Conservation (phyloP, 2,888 invertebrate species). For the Lamellibrachia satsuma region DNA sequence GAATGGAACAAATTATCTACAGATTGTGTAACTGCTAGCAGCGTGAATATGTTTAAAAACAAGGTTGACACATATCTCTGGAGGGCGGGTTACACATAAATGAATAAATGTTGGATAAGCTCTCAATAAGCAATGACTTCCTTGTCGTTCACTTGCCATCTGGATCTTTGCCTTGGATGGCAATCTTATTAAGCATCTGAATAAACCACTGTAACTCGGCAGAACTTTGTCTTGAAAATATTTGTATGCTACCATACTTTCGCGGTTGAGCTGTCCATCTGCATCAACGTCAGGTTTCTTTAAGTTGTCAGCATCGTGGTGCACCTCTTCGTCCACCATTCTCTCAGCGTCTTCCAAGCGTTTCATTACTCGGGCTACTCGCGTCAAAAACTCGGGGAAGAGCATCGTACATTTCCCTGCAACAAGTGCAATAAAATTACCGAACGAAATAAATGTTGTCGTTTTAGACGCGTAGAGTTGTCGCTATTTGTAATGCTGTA, state of each 20-base stretch:
- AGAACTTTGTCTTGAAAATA: neutral
- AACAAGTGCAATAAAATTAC: constrained; percentile 18
- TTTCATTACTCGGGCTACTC: constrained; percentile 98
- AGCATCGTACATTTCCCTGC: constrained; percentile 85
- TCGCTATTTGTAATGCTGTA: too few relatives aligned
- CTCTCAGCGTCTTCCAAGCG: constrained; percentile 96
- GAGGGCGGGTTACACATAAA: too few relatives aligned
- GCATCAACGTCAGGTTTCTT: constrained; percentile 98
- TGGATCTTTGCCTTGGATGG: too few relatives aligned
- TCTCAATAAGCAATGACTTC: too few relatives aligned
- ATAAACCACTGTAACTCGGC: too few relatives aligned
- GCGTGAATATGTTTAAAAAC: too few relatives aligned
- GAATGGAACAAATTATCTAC: too few relatives aligned
- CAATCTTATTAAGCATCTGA: too few relatives aligned
- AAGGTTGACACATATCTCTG: too few relatives aligned
- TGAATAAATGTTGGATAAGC: too few relatives aligned
- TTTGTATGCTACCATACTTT: constrained; percentile 68
- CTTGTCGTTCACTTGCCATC: too few relatives aligned
- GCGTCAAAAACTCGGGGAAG: constrained; percentile 98
- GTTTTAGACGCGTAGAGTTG: neutral
- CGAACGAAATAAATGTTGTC: neutral
- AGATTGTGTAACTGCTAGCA: too few relatives aligned
- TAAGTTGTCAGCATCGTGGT: constrained; percentile 99
- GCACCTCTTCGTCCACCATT: constrained; percentile 97
- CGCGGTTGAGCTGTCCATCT: constrained; percentile 98